Conservation (phyloP, 2,888 invertebrate genomes). For the Temnothorax unifasciatus region DNA sequence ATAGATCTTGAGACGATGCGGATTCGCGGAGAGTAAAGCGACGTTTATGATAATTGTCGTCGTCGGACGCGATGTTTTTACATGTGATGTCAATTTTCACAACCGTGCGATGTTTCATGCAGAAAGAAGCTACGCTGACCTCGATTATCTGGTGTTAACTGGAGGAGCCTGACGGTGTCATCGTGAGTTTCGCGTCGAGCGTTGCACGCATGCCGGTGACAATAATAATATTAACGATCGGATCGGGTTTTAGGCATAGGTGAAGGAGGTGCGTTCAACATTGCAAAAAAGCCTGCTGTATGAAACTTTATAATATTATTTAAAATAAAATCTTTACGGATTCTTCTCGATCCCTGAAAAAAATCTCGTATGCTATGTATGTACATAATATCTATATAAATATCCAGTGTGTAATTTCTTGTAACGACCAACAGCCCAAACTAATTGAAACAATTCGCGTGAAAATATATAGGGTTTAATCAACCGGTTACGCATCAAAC, state of each 20-base stretch:
- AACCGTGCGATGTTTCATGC: constrained; percentile 22
- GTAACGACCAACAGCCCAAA: neutral
- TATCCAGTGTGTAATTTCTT: neutral
- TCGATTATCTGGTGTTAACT: constrained; percentile 34
- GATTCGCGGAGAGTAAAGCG: neutral
- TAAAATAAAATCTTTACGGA: neutral
- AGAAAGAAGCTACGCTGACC: constrained; percentile 6
- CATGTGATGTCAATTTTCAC: constrained; percentile 22
- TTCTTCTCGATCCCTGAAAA: neutral
- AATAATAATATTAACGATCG: constrained; percentile 9
- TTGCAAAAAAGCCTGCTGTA: neutral
- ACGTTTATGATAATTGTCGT: neutral
- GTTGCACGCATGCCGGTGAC: neutral
- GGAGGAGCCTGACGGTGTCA: neutral
- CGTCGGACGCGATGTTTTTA: neutral
- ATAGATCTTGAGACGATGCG: neutral
- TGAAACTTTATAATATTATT: neutral
- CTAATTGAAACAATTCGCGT: neutral
- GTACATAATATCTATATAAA: neutral
- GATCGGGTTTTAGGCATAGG: neutral
- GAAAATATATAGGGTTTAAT: neutral
- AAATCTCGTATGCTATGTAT: neutral
- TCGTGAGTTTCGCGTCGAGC: neutral
- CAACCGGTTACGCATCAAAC: neutral
- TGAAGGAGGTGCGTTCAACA: neutral